Base-by-base conservation (phyloP, 2,113 vertebrate genomes). In the Syngnathoides biaculeatus region DNA sequence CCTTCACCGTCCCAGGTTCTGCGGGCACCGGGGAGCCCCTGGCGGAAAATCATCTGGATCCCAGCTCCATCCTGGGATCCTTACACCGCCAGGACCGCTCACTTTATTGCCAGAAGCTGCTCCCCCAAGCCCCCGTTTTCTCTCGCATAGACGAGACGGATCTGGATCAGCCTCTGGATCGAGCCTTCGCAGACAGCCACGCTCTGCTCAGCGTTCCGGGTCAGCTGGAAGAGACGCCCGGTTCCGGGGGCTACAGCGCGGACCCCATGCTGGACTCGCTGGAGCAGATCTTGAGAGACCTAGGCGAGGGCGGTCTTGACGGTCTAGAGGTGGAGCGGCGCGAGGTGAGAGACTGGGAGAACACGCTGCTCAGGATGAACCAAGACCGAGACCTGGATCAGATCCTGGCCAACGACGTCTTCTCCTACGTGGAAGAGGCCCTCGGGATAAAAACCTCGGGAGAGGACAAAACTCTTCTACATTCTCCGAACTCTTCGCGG, bases 81-180 rank as follows among this genome's bases (percentile, higher is more conserved):
- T 84, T 92, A 86, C 78, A 91, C 72, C 88, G 70, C 13, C 93
- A 94, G 73, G 91, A 93, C n/a, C 72, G 87, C 1, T 62, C 71
- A 0, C 9, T 79, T 15, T 93, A 91, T 61, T 50, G n/a, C 30
- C 78, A 81, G 24, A 57, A 27, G 69, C 52, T 53, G 65, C 0
- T 35, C 0, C 0, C 55, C 27, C 87, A 83, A 11, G 1, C 57
- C 0, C 87, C 90, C 43, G 0, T 27, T 55, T 65, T 75, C 43
- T 0, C 62, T 15, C 61, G 47, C 0, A 19, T 30, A 0, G 64
- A 56, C 15, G 73, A 79, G 4, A 0, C 4, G 0, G 64, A 63
- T 5, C 82, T 77, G 0, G 6, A 74, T 1, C 69, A 75, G 6
- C 80, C 87, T 26, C 11, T 93, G 72, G 87, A 92, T 19, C 81